phyloP scores from a whole-genome alignment of 2,797 vertebrate species.

The Phoeniculus purpureus region DNA sequence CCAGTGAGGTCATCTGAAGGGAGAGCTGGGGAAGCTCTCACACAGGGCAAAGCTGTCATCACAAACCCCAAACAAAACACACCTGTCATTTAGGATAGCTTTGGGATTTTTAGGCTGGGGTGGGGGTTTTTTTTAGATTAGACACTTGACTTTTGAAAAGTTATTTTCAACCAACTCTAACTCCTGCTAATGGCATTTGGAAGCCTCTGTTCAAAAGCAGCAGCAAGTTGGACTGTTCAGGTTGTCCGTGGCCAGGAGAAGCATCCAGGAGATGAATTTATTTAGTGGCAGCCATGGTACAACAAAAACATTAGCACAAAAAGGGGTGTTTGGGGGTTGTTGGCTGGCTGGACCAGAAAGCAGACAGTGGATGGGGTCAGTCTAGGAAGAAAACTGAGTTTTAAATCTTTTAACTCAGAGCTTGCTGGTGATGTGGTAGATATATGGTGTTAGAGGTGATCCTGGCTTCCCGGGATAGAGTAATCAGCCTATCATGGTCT shows the following conservation, averaged over 20 bases:
- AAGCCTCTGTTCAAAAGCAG: not conserved
- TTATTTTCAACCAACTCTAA: not conserved
- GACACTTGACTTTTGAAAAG: not conserved
- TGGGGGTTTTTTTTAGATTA: not conserved
- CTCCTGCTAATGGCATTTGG: rapidly evolving
- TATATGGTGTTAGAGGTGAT: not conserved
- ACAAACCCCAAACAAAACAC: not conserved
- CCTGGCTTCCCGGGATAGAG: not conserved
- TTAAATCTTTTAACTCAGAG: not conserved
- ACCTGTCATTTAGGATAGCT: not conserved
- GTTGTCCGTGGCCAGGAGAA: not conserved
- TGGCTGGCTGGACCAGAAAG: not conserved
- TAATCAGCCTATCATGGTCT: not conserved
- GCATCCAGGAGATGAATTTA: not conserved
- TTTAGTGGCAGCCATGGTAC: not conserved
- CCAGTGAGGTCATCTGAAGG: not conserved
- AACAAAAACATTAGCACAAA: not conserved
- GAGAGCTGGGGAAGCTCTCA: not conserved
- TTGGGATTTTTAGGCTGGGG: not conserved
- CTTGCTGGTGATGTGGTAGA: not conserved
- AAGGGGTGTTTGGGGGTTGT: not conserved
- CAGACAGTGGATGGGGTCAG: not conserved
- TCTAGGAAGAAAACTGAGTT: not conserved
- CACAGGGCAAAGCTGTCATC: not conserved
- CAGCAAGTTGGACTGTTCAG: not conserved